Evolutionary conservation across 2,113 vertebrate genomes (phyloP).

Genomic region (Dendrocopos noguchii): DNA sequence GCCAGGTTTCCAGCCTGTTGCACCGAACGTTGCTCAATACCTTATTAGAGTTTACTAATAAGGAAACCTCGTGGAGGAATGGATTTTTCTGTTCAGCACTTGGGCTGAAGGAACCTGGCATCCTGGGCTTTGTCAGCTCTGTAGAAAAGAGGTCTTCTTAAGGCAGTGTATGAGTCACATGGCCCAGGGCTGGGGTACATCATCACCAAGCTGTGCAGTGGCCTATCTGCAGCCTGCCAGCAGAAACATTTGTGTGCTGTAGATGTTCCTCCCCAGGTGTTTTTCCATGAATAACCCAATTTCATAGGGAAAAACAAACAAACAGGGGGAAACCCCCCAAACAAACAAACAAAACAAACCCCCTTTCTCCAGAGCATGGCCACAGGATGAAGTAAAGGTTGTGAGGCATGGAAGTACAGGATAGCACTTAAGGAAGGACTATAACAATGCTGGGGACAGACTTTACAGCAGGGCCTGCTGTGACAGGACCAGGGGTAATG

Average conservation of each 20-base stretch:
- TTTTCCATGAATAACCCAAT: background rate
- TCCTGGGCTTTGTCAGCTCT: background rate
- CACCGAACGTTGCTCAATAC: background rate
- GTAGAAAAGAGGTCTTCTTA: background rate
- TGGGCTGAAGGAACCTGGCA: rapidly evolving
- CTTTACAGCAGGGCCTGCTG: too few relatives aligned
- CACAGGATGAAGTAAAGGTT: background rate
- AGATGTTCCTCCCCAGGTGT: rapidly evolving
- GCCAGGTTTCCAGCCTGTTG: background rate
- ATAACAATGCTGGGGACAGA: too few relatives aligned
- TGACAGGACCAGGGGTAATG: too few relatives aligned
- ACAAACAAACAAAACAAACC: too few relatives aligned
- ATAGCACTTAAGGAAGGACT: too few relatives aligned
- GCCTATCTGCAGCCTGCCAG: background rate
- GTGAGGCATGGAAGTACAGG: background rate
- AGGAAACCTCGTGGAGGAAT: background rate
- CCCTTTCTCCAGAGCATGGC: background rate
- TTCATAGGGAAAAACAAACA: background rate
- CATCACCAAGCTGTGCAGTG: background rate
- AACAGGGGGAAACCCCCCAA: too few relatives aligned
- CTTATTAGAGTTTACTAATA: slow-evolving; percentile 12
- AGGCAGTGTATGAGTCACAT: rapidly evolving
- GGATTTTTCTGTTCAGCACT: slow-evolving; percentile 18
- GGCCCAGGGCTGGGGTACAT: background rate
- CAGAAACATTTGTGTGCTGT: background rate